phyloP scores from a whole-genome alignment of 2,113 vertebrate species.

The Peromyscus leucopus region DNA sequence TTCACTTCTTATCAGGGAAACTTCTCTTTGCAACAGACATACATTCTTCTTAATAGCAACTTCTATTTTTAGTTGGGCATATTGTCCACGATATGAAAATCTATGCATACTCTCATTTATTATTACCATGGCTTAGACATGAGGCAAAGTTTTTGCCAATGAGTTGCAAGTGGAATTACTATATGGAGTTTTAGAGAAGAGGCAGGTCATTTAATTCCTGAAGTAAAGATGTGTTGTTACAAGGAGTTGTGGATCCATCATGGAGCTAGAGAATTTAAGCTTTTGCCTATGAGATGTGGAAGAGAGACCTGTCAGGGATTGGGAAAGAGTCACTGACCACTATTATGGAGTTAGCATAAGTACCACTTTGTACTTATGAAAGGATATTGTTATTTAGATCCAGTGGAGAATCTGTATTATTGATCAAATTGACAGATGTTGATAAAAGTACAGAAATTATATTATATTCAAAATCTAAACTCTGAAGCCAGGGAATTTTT shows the following conservation, averaged over 20 bases:
- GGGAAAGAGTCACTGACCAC: not conserved
- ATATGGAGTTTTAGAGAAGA: not conserved
- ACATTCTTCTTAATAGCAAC: not conserved
- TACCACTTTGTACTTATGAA: not conserved
- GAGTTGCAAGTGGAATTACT: not conserved
- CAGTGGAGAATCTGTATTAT: not conserved
- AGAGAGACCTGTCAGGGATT: not conserved
- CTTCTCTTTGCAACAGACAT: not conserved
- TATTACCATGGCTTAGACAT: not conserved
- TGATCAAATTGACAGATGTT: not conserved
- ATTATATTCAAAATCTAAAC: not conserved
- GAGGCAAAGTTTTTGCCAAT: not conserved
- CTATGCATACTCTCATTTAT: not conserved
- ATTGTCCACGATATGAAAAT: not conserved
- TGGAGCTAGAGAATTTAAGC: not conserved
- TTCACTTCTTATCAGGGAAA: not conserved
- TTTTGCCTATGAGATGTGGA: not conserved
- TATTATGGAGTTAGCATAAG: not conserved
- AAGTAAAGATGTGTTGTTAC: not conserved
- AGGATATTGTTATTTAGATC: not conserved
- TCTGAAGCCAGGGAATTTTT: constrained; percentile 38
- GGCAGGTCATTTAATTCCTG: not conserved
- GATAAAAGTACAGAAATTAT: not conserved
- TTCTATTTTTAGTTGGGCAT: not conserved
- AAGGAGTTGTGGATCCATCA: not conserved